Base-by-base conservation (phyloP, 2,113 vertebrate species). In the Galeopterus variegatus region DNA sequence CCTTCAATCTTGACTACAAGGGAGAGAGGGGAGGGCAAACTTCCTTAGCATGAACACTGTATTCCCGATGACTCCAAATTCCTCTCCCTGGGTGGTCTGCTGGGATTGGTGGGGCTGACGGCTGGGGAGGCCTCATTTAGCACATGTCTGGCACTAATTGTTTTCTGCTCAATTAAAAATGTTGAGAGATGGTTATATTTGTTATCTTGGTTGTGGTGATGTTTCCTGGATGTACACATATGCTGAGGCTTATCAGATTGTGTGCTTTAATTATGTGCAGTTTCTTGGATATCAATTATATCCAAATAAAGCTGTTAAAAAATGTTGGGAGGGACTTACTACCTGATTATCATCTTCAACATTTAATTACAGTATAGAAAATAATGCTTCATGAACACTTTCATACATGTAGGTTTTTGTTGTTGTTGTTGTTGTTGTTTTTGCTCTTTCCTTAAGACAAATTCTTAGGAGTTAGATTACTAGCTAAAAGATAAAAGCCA, bases 361-460 rank as follows among this genome's bases (percentile, higher is more conserved):
- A 77, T 31, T 75, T 89, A 79, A 15, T 69, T 86, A 90, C 0
- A 86, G 17, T 52, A n/a, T 80, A 70, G 2, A 86, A 89, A 76
- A 82, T 41, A 72, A 89, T 92, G 73, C 65, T 76, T 6, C 1
- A 2, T 31, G 56, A 67, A 81, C 4, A 89, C 41, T 6, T 31
- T 84, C 54, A 77, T 60, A 28, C 50, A 8, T 60, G 8, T 56
- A 45, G 24, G 21, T 45, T 21, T 86, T 92, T 92, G n/a, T n/a
- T n/a, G n/a, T n/a, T n/a, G n/a, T n/a, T n/a, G n/a, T n/a, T n/a
- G n/a, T n/a, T n/a, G n/a, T n/a, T n/a, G n/a, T 21, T 86, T 92
- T 92, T 60, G 45, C n/a, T 85, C 60, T 70, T 94, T 94, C 41
- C 52, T 76, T 72, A 94, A 62, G 58, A 82, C 65, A 94, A 95